Evolutionary conservation across 1,140 invertebrate genomes (phyloP), one percentile per base, ranked within the genome.

Genomic region (Drosophila funebris): DNA sequence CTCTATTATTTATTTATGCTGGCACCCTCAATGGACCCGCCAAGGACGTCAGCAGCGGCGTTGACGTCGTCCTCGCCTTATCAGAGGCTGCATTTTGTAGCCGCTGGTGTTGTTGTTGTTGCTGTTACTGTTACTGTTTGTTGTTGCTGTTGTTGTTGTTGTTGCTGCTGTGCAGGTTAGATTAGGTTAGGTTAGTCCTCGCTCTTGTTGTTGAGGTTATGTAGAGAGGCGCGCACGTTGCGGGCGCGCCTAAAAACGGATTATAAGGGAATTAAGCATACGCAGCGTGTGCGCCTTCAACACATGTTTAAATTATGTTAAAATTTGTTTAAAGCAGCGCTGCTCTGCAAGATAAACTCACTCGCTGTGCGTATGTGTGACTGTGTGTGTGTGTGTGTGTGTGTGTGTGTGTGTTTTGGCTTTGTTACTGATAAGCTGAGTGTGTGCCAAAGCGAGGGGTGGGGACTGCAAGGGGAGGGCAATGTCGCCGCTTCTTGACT

Each of bases 291-390:
- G 78, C 75, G 58, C 58, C 33, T 22, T 56, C 83, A 87, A 85
- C 82, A 85, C 82, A 85, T 85, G 82, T 82, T 85, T 82, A 85
- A 85, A 85, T 85, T 85, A 88, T 85, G 78, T 85, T 76, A 82
- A 85, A 85, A 82, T 85, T 85, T 85, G 83, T 76, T 85, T 82
- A 76, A 87, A 87, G 82, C 61, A 50, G 41, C 22, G 43, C 18
- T 27, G 5, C 29, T 39, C 13, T 48, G 48, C 57, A 54, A 60
- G 72, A 61, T 68, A 68, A 67, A 66, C 62, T 52, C 57, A 39
- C 29, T 56, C 36, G 29, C 7, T 13, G 33, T 4, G 27, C 18
- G 41, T 37, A 13, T 18, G 14, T 1, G 29, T 11, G 22, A n/a
- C n/a, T n/a, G 39, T 36, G 9, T 13, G 33, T 4, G 27, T 24